Evolutionary conservation across 2,888 invertebrate species (phyloP).

Genomic region (Clunio marinus): DNA sequence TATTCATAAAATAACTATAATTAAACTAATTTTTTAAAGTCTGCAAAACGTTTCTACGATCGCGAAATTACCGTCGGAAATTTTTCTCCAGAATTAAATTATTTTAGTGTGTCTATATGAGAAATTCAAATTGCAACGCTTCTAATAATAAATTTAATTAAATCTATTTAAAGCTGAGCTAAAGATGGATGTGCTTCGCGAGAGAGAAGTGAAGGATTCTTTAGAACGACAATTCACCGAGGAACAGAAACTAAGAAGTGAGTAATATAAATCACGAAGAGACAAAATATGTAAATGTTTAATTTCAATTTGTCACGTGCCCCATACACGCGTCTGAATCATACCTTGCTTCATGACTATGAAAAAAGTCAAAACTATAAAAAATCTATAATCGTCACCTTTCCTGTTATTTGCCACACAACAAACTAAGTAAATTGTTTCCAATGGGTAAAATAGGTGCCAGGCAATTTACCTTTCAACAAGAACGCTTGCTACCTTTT

Average conservation of each 20-base stretch:
- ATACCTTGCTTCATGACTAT: not conserved
- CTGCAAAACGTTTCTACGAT: not conserved
- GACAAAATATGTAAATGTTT: not conserved
- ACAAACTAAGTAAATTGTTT: conserved; percentile 27
- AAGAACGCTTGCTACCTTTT: not conserved
- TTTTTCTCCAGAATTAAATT: conserved; percentile 2
- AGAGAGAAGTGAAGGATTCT: conserved; percentile 89
- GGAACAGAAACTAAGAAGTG: conserved; percentile 92
- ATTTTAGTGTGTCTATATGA: not conserved
- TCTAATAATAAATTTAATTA: conserved; percentile 38
- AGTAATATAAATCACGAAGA: no score
- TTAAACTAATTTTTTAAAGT: conserved; percentile 29
- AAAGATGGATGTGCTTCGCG: conserved; percentile 90
- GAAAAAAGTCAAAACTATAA: not conserved
- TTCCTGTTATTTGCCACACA: not conserved
- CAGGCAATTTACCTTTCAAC: conserved; percentile 35
- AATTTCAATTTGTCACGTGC: conserved; percentile 22
- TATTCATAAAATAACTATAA: conserved; percentile 33
- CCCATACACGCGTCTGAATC: conserved; percentile 1
- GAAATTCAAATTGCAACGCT: conserved; percentile 30
- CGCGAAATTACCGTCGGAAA: conserved; percentile 34
- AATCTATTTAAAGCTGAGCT: conserved; percentile 72
- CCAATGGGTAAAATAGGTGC: conserved; percentile 34
- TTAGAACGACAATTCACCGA: conserved; percentile 89
- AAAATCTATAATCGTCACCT: conserved; percentile 35